Conservation (phyloP, 1,140 invertebrate species). For the Drosophila ananassae region DNA sequence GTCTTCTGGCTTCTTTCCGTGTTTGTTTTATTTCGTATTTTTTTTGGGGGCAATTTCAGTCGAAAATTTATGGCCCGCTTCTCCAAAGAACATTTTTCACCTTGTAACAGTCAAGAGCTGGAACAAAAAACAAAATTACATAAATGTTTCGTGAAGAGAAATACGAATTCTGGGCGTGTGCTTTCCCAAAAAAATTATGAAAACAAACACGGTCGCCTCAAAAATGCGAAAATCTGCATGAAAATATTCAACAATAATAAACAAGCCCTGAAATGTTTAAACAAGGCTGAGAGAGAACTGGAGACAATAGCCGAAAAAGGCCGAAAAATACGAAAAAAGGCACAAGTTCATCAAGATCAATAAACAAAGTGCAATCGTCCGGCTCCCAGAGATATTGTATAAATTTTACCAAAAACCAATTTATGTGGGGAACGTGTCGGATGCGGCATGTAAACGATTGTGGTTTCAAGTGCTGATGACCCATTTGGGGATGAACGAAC, state of each 20-base stretch:
- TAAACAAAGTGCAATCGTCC: conserved; percentile 57
- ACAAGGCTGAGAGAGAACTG: conserved; percentile 24
- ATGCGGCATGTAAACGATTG: conserved; percentile 23
- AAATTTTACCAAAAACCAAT: conserved; percentile 20
- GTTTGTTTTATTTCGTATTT: conserved; percentile 18
- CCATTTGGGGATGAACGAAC: conserved; percentile 5
- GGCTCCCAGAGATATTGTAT: conserved; percentile 15
- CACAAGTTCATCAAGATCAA: conserved; percentile 57
- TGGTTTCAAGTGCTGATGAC: conserved; percentile 37
- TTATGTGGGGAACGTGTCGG: conserved; percentile 24
- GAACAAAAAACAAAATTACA: conserved; percentile 29
- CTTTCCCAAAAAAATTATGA: conserved; percentile 50
- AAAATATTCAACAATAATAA: conserved; percentile 75
- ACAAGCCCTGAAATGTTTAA: conserved; percentile 53
- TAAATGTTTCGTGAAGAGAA: conserved; percentile 14
- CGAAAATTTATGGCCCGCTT: conserved; percentile 50
- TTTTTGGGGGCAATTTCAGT: conserved; percentile 34
- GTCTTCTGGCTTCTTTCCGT: conserved; percentile 22
- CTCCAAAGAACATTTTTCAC: conserved; percentile 54
- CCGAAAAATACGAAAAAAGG: conserved; percentile 3
- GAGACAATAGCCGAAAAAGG: conserved; percentile 8
- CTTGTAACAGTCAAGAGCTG: conserved; percentile 66
- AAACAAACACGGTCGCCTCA: conserved; percentile 64
- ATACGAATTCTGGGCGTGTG: conserved; percentile 28
- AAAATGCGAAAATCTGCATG: conserved; percentile 65